Evolutionary conservation across 2,113 vertebrate species (phyloP), one percentile per base, ranked within the genome.

Genomic region (Pyxicephalus adspersus): DNA sequence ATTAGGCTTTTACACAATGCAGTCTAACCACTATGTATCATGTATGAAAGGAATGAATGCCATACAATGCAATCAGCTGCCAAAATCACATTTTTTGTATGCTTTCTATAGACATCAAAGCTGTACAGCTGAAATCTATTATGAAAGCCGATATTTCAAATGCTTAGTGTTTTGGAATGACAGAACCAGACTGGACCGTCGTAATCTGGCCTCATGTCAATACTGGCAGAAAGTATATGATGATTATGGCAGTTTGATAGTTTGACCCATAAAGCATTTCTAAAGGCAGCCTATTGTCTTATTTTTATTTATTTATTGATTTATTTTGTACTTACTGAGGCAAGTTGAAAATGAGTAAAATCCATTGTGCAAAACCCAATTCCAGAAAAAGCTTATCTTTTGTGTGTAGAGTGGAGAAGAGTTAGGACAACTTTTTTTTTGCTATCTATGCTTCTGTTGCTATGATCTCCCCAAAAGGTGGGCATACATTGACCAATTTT

Each of bases 21-120:
- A 52, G 70, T 73, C 54, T 58, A 16, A 34, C 54, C n/a, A 58
- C 22, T 58, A 34, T 73, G 55, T 54, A 28, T 58, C 28, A 73
- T 58, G 17, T 13, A 57, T 26, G 26, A 51, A 55, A 20, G 29
- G 16, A 20, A 57, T 31, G 70, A 34, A 17, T 34, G n/a, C 15
- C 6, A 22, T 58, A 31, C n/a, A 54, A 20, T 22, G 28, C 19
- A 20, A 23, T 34, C 28, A 0, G 52, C 20, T 57, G 50, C 52
- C 70, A 73, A 57, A 31, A 34, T 9, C 0, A 16, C 20, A 73
- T 73, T 58, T 55, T 73, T 31, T 31, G 52, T 26, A 73, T 5
- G 20, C 20, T 22, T 58, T 20, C 54, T 34, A 73, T 54, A 29
- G 28, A 28, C 18, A 71, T 71, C 19, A 55, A 54, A 54, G 50